Conservation (phyloP, 2,113 vertebrate species). For the Eublepharis macularius region DNA sequence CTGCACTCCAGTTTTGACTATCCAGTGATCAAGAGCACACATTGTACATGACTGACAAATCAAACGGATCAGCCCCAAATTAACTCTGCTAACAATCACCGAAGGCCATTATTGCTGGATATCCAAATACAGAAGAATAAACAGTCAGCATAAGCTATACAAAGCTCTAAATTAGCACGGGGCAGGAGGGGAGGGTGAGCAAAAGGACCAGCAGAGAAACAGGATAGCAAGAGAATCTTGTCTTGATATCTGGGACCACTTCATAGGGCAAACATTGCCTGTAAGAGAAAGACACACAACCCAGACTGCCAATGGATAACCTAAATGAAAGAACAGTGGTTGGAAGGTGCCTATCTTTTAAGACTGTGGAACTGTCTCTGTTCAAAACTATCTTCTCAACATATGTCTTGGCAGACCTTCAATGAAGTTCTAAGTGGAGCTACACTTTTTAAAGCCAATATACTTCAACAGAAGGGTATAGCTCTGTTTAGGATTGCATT, state of each 20-base stretch:
- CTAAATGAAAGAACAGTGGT: too few relatives aligned
- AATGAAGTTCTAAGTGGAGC: too few relatives aligned
- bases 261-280: background rate
- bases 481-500: too few relatives aligned
- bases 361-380: background rate
- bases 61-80: too few relatives aligned
- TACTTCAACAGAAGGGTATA: too few relatives aligned
- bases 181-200: background rate
- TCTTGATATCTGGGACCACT: background rate
- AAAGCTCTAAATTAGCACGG: background rate
- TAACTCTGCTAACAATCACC: too few relatives aligned
- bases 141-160: background rate
- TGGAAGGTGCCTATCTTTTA: background rate
- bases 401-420: background rate
- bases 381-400: background rate
- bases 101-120: too few relatives aligned
- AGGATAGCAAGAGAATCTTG: background rate
- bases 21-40: too few relatives aligned
- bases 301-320: too few relatives aligned
- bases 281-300: background rate
- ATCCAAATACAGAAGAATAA: background rate
- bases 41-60: too few relatives aligned
- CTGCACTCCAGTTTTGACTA: too few relatives aligned
- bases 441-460: too few relatives aligned
- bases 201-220: background rate